Base-by-base conservation (phyloP, 2,113 vertebrate species). In the Psophia crepitans region DNA sequence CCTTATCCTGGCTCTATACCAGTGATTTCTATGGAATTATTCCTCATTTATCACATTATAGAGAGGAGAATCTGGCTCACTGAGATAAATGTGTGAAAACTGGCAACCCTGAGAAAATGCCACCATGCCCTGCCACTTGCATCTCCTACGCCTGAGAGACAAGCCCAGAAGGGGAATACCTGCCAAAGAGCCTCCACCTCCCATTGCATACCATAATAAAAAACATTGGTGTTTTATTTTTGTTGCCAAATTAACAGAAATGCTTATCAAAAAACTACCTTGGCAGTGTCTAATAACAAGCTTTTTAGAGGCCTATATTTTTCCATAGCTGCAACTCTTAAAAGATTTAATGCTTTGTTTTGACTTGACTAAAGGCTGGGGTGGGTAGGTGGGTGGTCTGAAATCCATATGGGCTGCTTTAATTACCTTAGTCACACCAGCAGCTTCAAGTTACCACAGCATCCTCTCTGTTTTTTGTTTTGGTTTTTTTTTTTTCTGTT, bases 401-500 rank as follows among this genome's bases (percentile, higher is more conserved):
- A 87, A 92, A 94, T 94, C 90, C 95, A 95, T 96, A 95, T 96
- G 93, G 92, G 56, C 91, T 14, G 14, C 78, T 95, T 96, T 95
- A 97, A 95, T 96, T 96, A 97, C 93, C 80, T 92, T 91, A 92
- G 90, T 97, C 96, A 97, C 93, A 88, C 60, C 82, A 85, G 64
- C 84, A 96, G 60, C 71, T 71, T 94, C 54, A 76, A 95, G 48
- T 64, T 92, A 75, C 56, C 73, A 48, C 78, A 94, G 66, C 48
- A 92, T 77, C 63, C 63, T 92, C 68, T 96, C 73, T 91, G 64
- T n/a, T 87, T 93, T n/a, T n/a, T n/a, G n/a, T n/a, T n/a, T n/a
- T n/a, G n/a, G n/a, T n/a, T n/a, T n/a, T n/a, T n/a, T n/a, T n/a
- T n/a, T 93, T 94, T 90, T 79, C 91, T 90, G 58, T 71, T 89